A percentile compares a stretch with the other conserved stretches of the same genome.
phyloP scores from a whole-genome alignment of 2,113 vertebrate genomes.

The Rhabdornis inornatus region DNA sequence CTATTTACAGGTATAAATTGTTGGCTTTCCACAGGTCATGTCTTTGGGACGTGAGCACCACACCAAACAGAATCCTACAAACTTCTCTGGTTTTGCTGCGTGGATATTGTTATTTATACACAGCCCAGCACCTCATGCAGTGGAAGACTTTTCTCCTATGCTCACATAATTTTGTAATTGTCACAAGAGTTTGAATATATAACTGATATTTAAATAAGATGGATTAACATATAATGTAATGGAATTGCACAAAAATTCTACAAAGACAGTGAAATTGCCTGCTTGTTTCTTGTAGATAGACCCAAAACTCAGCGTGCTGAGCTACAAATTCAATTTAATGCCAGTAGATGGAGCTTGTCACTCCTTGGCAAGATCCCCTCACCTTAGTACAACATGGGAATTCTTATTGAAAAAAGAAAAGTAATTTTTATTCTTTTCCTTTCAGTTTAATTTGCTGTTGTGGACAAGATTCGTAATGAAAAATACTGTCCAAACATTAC shows the following conservation, averaged over 20 bases:
- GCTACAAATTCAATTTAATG: background rate
- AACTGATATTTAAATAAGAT: background rate
- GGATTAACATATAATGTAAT: background rate
- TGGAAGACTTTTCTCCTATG: background rate
- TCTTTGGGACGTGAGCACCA: background rate
- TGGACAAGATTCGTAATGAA: background rate
- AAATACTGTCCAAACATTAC: background rate
- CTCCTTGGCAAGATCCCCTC: background rate
- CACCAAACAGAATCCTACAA: background rate
- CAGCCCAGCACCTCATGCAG: background rate
- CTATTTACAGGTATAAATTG: background rate
- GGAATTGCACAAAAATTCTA: background rate
- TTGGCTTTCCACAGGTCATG: background rate
- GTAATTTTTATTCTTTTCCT: background rate
- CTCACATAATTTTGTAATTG: background rate
- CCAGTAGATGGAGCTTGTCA: conserved; percentile 51
- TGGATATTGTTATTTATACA: background rate
- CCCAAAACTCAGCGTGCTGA: background rate
- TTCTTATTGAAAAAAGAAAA: background rate
- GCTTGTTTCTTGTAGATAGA: background rate
- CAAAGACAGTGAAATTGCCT: background rate
- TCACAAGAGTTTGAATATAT: background rate
- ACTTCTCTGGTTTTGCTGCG: background rate
- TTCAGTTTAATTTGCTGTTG: background rate
- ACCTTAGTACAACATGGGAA: background rate